Evolutionary conservation across 2,888 invertebrate genomes (phyloP), one percentile per base, ranked within the genome.

Genomic region (Digitonthophagus gazella): DNA sequence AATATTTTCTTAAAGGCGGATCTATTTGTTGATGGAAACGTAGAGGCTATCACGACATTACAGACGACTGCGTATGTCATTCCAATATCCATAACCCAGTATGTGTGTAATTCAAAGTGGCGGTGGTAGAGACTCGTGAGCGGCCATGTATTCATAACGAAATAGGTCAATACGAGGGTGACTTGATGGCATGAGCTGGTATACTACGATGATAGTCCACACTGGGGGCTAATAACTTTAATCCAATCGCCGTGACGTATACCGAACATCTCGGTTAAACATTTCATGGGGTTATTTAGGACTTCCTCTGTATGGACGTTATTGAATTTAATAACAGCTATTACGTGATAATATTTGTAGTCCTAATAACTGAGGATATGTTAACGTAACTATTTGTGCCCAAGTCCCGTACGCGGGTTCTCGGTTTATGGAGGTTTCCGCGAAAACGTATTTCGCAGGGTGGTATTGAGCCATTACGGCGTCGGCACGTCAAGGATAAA

Each of bases 101-200:
- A 44, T 11, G 28, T 44, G 28, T 3, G 28, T 44, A 44, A 44
- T 44, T 44, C 28, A 44, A 44, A 44, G 28, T 44, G 28, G 28
- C 28, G n/a, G n/a, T n/a, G n/a, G n/a, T n/a, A n/a, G n/a, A 44
- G 28, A 44, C 8, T 44, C 28, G 28, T 44, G 28, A 11, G 28
- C 28, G 11, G 11, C 28, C 28, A 44, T 44, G 70, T 70, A 69
- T 72, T 72, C 71, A 70, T 70, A 72, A 71, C 67, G 70, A 70
- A 72, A 69, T 71, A 71, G 70, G 71, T 72, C 72, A 71, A 71
- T 71, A 72, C 61, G 61, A 44, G 61, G 18, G 14, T 19, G 61
- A 61, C 61, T 61, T 18, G 18, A 18, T 44, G 54, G 15, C 15
- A 2, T 65, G 54, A n/a, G 54, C 54, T 14, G n/a, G 18, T 54